These are phyloP conservation scores for Neuroscelio doddi DNA, from an alignment of 2,888 invertebrate species.

Conservation along the genomic window DNA sequence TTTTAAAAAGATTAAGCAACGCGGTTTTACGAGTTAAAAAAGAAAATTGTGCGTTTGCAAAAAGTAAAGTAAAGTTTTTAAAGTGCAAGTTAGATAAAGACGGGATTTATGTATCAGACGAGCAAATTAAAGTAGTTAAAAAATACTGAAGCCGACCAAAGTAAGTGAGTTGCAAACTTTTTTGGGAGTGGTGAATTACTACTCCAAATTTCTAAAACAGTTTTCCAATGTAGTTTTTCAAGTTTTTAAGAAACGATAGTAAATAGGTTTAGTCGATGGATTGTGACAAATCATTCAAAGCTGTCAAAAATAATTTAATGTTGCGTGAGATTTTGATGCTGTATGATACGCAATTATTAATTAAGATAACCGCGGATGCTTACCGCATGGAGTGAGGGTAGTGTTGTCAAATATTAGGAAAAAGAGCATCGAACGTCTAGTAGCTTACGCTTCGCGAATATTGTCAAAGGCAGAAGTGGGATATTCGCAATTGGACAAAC, in stretches of 20 bases:
- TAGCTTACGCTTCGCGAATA: conserved; percentile 45
- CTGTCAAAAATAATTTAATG: conserved; percentile 16
- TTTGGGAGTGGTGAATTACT: conserved; percentile 59
- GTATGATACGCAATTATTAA: conserved; percentile 21
- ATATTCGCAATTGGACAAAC: conserved; percentile 51
- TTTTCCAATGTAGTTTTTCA: conserved; percentile 38
- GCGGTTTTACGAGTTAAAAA: conserved; percentile 27
- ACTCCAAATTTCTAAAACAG: conserved; percentile 54
- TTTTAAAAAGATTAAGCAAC: conserved; percentile 19
- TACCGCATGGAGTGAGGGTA: conserved; percentile 24
- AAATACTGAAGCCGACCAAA: conserved; percentile 45
- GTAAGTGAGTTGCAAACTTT: conserved; percentile 49
- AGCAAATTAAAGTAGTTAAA: conserved; percentile 40
- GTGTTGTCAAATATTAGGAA: conserved; percentile 40
- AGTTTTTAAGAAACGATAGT: conserved; percentile 46
- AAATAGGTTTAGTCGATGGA: conserved; percentile 29
- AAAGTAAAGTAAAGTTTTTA: conserved; percentile 41
- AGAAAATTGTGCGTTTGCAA: conserved; percentile 31
- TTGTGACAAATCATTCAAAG: conserved; percentile 23
- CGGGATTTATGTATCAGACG: conserved; percentile 41
- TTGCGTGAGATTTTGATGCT: conserved; percentile 22
- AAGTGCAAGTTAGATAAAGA: conserved; percentile 47
- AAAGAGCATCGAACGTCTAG: conserved; percentile 34
- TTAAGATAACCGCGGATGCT: conserved; percentile 26
- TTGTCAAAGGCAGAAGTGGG: conserved; percentile 37